Conservation (phyloP, 2,113 vertebrate species). For the Aptenodytes forsteri region DNA sequence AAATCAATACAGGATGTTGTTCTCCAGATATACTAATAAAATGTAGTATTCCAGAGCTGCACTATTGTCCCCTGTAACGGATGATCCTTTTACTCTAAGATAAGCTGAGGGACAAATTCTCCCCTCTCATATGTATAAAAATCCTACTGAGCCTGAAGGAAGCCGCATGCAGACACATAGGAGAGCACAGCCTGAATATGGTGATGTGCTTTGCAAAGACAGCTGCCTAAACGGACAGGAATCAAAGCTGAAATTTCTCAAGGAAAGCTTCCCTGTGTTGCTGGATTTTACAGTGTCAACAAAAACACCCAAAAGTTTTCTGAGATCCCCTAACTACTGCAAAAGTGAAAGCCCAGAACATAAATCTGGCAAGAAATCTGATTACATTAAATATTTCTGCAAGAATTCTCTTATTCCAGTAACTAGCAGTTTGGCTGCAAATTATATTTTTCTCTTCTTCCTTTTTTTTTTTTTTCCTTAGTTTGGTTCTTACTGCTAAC, state of each 20-base stretch:
- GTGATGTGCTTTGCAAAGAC: fast-evolving
- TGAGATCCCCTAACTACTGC: background rate
- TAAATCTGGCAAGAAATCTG: background rate
- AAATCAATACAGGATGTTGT: conserved; percentile 59
- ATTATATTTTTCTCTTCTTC: background rate
- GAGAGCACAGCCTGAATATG: fast-evolving
- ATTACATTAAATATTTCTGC: background rate
- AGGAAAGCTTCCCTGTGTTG: fast-evolving
- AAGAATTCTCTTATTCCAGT: background rate
- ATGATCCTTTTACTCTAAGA: background rate
- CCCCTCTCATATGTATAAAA: fast-evolving
- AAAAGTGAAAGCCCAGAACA: background rate
- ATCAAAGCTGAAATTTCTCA: background rate
- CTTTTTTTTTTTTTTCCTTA: background rate
- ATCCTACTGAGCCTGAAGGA: fast-evolving
- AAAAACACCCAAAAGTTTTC: background rate
- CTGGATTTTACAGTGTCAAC: fast-evolving
- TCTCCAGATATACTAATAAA: conserved; percentile 44
- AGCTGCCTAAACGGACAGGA: background rate
- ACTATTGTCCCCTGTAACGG: background rate
- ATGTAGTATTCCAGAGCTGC: background rate
- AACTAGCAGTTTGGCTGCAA: background rate
- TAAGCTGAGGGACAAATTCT: background rate
- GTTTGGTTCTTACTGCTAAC: background rate
- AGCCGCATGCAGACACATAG: fast-evolving